Percentiles rank a stretch among this genome's conserved stretches.
phyloP scores from a whole-genome alignment of 2,888 invertebrate genomes.

The Hyposoter didymator region DNA sequence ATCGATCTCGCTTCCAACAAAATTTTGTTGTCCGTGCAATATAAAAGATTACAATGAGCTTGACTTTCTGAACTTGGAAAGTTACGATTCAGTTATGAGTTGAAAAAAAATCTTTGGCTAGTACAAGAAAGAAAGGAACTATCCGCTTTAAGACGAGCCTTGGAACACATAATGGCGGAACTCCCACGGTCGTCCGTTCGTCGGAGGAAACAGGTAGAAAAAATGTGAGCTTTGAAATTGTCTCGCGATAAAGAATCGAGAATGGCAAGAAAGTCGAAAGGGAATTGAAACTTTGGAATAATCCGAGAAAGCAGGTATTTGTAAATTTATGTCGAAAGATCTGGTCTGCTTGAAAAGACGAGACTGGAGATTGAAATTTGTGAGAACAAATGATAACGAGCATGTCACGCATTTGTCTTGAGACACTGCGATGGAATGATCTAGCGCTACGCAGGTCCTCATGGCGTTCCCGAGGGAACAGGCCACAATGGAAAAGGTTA shows the following conservation, averaged over 20 bases:
- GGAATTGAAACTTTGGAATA: background rate
- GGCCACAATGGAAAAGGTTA: constrained; percentile 19
- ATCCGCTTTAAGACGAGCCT: background rate
- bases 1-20: no score
- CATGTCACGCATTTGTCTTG: constrained; percentile 3
- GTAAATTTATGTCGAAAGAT: background rate
- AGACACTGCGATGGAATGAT: constrained; percentile 29
- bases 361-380: constrained; percentile 38
- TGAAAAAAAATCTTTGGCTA: background rate
- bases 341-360: background rate
- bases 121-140: background rate
- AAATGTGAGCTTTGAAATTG: background rate
- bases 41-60: no score
- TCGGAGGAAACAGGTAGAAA: background rate
- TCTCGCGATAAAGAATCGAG: background rate
- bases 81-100: background rate
- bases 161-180: background rate
- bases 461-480: constrained; percentile 16
- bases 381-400: constrained; percentile 51
- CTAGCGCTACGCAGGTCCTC: constrained; percentile 11
- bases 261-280: background rate
- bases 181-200: background rate
- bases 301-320: background rate
- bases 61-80: background rate
- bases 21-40: no score